Evolutionary conservation across 2,797 vertebrate genomes (phyloP).

Genomic region (Myotis daubentonii): DNA sequence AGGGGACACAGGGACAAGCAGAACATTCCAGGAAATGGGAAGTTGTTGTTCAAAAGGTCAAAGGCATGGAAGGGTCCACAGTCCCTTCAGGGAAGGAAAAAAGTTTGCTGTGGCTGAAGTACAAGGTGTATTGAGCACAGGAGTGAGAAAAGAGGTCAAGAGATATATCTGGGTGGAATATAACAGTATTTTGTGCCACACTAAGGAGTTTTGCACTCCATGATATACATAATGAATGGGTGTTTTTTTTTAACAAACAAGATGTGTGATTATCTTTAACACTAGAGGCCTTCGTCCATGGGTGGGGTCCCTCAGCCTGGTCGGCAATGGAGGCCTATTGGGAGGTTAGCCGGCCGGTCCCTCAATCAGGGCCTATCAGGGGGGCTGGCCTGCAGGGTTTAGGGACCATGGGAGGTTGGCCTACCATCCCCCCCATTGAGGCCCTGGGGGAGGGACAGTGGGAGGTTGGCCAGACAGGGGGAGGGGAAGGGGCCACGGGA

Average conservation of each 20-base stretch:
- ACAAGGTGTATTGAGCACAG: not conserved
- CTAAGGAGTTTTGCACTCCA: not conserved
- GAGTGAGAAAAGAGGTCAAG: not conserved
- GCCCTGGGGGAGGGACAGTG: no score
- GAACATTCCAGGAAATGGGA: not conserved
- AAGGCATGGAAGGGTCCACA: not conserved
- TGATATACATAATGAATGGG: not conserved
- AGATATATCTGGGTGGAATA: not conserved
- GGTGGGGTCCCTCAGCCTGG: no score
- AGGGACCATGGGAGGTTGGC: no score
- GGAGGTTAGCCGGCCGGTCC: no score
- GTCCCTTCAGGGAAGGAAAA: not conserved
- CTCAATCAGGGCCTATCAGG: no score
- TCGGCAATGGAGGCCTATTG: no score
- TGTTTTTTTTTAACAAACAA: constrained; percentile 38
- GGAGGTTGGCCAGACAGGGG: no score
- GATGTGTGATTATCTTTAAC: not conserved
- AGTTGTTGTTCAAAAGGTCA: not conserved
- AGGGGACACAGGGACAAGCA: not conserved
- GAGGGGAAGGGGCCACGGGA: no score
- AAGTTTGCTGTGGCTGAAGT: not conserved
- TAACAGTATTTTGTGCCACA: not conserved
- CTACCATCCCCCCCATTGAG: no score
- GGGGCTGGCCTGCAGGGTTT: no score
- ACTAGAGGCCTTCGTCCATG: not conserved